Percentiles rank a stretch among this genome's conserved stretches.
These are phyloP conservation scores for Phalanger gymnotis DNA, from an alignment of 2,797 vertebrate genomes.

Conservation along the genomic window DNA sequence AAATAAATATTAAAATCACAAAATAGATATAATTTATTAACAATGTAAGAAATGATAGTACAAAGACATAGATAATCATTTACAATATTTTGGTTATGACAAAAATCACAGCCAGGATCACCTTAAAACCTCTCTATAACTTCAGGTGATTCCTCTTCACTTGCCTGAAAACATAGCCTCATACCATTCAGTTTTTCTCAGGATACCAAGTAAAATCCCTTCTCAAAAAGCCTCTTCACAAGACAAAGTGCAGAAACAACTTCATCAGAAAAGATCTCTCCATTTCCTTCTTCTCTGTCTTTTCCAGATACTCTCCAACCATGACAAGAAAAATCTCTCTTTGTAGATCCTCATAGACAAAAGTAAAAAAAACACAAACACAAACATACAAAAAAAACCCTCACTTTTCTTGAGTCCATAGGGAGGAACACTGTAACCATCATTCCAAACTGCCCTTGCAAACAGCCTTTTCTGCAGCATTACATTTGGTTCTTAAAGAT, in stretches of 20 bases:
- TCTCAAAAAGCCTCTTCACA: background rate
- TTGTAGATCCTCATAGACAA: background rate
- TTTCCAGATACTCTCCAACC: background rate
- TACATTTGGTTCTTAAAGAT: background rate
- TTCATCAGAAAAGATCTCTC: background rate
- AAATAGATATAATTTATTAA: background rate
- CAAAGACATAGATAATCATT: background rate
- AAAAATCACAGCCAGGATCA: background rate
- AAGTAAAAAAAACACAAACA: background rate
- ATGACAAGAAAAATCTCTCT: background rate
- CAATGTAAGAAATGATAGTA: background rate
- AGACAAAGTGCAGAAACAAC: background rate
- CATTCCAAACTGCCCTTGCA: background rate
- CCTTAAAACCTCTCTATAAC: background rate
- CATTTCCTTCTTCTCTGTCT: background rate
- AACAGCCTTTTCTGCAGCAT: background rate
- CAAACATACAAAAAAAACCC: no score
- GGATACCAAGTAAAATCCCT: background rate
- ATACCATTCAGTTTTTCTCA: background rate
- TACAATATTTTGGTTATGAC: background rate
- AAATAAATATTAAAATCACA: background rate
- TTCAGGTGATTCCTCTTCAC: background rate
- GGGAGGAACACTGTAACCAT: background rate
- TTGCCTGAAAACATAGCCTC: background rate
- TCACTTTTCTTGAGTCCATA: background rate